Evolutionary conservation across 2,888 invertebrate species (phyloP).

Genomic region (Nephrotoma guestfalica): DNA sequence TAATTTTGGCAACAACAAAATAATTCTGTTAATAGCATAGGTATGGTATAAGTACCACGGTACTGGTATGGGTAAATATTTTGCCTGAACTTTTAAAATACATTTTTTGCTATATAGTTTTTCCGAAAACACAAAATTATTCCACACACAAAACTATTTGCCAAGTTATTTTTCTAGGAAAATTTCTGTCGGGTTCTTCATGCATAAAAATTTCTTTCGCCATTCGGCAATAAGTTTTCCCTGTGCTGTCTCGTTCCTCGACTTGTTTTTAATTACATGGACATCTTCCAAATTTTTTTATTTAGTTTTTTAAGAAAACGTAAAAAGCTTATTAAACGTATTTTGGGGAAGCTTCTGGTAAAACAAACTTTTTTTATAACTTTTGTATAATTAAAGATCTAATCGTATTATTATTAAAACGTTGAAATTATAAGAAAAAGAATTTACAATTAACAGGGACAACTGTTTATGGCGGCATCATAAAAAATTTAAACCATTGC

Average conservation of each 20-base stretch:
- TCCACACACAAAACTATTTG: neutral
- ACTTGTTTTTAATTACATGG: neutral
- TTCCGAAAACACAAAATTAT: neutral
- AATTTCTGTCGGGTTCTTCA: neutral
- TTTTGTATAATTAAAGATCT: neutral
- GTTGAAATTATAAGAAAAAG: neutral
- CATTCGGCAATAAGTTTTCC: neutral
- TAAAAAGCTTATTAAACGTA: neutral
- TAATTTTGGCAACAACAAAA: neutral
- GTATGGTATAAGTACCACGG: neutral
- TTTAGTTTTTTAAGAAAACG: neutral
- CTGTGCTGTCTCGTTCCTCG: neutral
- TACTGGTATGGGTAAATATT: neutral
- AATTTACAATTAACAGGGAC: neutral
- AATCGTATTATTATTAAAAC: neutral
- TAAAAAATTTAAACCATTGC: neutral
- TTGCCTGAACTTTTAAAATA: neutral
- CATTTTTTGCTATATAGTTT: neutral
- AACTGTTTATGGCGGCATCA: neutral
- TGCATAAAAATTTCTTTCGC: neutral
- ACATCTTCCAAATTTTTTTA: neutral
- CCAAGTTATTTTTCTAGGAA: neutral
- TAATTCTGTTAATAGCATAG: neutral
- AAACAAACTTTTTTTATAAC: neutral
- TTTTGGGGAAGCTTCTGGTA: neutral